Percentiles rank a stretch among this genome's conserved stretches.
These are phyloP conservation scores for Tanytarsus gracilentus DNA, from an alignment of 2,888 invertebrate species.

Conservation along the genomic window DNA sequence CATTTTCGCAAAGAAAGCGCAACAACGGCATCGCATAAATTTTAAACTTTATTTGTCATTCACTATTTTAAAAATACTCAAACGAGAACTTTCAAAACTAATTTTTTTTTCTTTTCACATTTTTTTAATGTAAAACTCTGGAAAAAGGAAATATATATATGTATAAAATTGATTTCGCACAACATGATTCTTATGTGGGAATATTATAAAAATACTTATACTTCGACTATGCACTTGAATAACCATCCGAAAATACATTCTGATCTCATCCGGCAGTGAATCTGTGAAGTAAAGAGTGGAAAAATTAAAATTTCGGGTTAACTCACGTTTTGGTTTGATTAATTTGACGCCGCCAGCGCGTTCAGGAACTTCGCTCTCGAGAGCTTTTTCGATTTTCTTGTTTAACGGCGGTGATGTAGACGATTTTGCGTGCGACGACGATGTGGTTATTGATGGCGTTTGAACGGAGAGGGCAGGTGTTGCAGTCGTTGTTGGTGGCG, in stretches of 20 bases:
- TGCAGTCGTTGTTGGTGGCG: slow-evolving; percentile 42
- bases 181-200: not conserved
- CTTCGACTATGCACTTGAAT: not conserved
- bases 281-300: not conserved
- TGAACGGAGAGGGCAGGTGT: slow-evolving; percentile 35
- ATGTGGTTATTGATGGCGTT: slow-evolving; percentile 30
- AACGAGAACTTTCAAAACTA: too few species aligned
- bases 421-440: slow-evolving; percentile 27
- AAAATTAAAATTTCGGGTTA: slow-evolving; percentile 35
- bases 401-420: slow-evolving; percentile 51
- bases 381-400: slow-evolving; percentile 56
- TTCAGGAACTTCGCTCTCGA: slow-evolving; percentile 48
- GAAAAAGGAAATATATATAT: too few species aligned
- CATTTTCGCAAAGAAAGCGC: too few species aligned
- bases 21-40: too few species aligned
- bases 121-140: too few species aligned
- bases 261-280: too few species aligned
- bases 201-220: not conserved
- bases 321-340: slow-evolving; percentile 89
- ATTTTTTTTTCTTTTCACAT: too few species aligned
- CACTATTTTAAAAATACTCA: too few species aligned
- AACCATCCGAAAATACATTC: not conserved
- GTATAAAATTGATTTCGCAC: too few species aligned
- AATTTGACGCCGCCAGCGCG: slow-evolving; percentile 76
- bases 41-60: not conserved